A percentile compares a stretch with the other conserved stretches of the same genome.
Conservation (phyloP, 2,113 vertebrate genomes). For the Theropithecus gelada region DNA sequence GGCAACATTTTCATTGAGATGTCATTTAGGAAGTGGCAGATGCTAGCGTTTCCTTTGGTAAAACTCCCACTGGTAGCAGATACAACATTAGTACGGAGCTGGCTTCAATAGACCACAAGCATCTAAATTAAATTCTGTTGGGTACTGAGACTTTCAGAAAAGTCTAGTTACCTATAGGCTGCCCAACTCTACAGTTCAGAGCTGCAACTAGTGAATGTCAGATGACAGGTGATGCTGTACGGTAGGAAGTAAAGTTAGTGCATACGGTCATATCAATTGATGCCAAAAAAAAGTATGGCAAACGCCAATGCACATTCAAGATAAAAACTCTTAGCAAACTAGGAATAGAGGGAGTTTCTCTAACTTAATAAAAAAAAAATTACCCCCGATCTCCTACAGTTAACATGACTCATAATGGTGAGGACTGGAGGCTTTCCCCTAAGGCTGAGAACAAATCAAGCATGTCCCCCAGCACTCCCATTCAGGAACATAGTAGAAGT, state of each 20-base stretch:
- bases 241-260: no score
- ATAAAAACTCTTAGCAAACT: not conserved
- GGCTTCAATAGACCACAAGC: not conserved
- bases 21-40: not conserved
- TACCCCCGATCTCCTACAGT: no score
- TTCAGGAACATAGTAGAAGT: not conserved
- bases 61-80: not conserved
- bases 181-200: not conserved
- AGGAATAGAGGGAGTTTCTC: not conserved
- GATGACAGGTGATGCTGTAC: not conserved
- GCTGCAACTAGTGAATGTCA: not conserved
- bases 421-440: not conserved
- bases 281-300: not conserved
- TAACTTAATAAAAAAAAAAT: not conserved
- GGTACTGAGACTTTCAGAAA: not conserved
- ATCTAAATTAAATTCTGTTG: not conserved
- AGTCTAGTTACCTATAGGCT: not conserved
- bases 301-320: not conserved
- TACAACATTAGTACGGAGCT: no score
- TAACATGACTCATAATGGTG: not conserved
- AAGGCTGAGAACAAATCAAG: not conserved
- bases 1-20: not conserved
- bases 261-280: not conserved
- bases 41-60: not conserved
- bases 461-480: not conserved